phyloP scores from a whole-genome alignment of 2,113 vertebrate species.

The Xiphophorus maculatus region DNA sequence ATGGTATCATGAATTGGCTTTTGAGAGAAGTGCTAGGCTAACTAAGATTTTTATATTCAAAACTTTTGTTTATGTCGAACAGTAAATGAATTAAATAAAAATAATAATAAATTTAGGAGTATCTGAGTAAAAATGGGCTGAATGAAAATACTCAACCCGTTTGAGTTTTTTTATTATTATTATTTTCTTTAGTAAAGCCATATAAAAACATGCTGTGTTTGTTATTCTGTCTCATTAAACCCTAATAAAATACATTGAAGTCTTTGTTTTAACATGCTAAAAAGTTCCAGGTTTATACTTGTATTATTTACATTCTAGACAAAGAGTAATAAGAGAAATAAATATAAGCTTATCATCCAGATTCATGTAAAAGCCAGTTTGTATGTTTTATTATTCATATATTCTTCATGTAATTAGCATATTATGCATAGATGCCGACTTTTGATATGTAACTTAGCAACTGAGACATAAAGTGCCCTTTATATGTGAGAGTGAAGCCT shows the following conservation, averaged over 20 bases:
- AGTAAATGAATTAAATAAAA: no score
- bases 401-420: not conserved
- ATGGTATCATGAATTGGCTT: no score
- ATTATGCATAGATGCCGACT: not conserved
- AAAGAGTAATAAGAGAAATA: not conserved
- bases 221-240: no score
- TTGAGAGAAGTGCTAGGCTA: no score
- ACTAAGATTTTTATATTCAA: no score
- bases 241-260: no score
- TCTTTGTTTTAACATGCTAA: not conserved
- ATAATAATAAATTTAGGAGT: no score
- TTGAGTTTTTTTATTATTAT: no score
- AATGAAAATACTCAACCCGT: not conserved
- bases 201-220: no score
- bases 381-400: not conserved
- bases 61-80: no score
- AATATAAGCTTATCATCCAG: not conserved
- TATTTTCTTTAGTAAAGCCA: no score
- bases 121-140: not conserved
- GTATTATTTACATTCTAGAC: not conserved
- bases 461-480: not conserved
- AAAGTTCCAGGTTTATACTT: not conserved
- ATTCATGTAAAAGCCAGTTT: not conserved
- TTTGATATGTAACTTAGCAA: conserved; percentile 1
- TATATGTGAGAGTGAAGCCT: not conserved